Conservation (phyloP, 2,888 invertebrate species). For the Lithophane ornitopus region DNA sequence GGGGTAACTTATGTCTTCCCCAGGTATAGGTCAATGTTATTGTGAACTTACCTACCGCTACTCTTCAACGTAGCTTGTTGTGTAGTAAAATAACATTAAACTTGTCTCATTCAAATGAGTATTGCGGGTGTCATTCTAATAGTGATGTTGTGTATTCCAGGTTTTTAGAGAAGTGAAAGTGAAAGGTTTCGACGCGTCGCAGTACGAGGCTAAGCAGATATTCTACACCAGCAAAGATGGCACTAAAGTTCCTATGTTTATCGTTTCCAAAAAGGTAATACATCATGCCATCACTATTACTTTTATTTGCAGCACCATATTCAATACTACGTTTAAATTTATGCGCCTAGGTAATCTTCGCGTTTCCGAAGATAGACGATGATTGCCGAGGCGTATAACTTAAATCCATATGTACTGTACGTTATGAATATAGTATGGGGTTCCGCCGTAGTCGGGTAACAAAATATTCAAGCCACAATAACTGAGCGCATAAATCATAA, state of each 20-base stretch:
- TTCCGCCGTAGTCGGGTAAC: neutral
- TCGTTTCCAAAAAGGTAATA: slow-evolving; percentile 94
- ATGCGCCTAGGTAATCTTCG: neutral
- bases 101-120: too few species aligned
- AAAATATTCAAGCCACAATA: neutral
- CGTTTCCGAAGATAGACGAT: neutral
- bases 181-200: slow-evolving; percentile 94
- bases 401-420: too few species aligned
- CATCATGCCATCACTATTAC: neutral
- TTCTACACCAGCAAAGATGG: slow-evolving; percentile 98
- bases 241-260: slow-evolving; percentile 98
- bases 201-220: slow-evolving; percentile 96
- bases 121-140: too few species aligned
- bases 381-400: neutral
- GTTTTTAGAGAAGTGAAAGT: slow-evolving; percentile 96
- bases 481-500: neutral
- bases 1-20: too few species aligned
- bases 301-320: neutral
- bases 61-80: too few species aligned
- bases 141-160: slow-evolving; percentile 81
- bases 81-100: too few species aligned
- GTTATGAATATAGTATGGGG: neutral
- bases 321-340: neutral
- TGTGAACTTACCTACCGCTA: too few species aligned
- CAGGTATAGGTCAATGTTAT: too few species aligned